These are phyloP conservation scores for Anagrus nilaparvatae DNA, from an alignment of 1,140 invertebrate genomes.

Conservation along the genomic window DNA sequence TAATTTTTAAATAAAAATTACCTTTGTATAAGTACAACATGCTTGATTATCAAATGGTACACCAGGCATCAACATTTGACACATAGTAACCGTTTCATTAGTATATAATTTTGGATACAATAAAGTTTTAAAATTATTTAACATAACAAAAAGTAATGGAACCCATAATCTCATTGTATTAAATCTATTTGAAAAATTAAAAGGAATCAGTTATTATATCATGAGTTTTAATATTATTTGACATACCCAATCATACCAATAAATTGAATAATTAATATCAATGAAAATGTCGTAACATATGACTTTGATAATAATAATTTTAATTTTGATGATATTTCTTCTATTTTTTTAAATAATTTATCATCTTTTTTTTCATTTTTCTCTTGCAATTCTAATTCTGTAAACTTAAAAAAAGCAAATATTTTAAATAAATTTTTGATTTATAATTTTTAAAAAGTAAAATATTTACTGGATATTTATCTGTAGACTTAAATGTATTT, in stretches of 20 bases:
- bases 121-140: constrained; percentile 33
- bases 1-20: constrained; percentile 4
- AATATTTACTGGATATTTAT: constrained; percentile 42
- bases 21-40: constrained; percentile 14
- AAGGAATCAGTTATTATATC: background rate
- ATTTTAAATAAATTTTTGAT: no score
- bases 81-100: constrained; percentile 29
- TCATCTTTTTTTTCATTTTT: no score
- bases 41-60: constrained; percentile 12
- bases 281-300: constrained; percentile 1
- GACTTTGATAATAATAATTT: constrained; percentile 5
- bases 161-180: constrained; percentile 38
- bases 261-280: constrained; percentile 32
- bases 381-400: no score
- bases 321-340: no score
- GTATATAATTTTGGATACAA: constrained; percentile 19
- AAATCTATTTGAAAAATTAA: constrained; percentile 1
- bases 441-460: no score
- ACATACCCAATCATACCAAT: constrained; percentile 35
- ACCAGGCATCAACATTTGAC: constrained; percentile 31
- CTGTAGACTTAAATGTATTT: constrained; percentile 32
- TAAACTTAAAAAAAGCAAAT: no score
- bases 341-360: no score
- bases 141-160: constrained; percentile 37
- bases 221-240: no score